phyloP scores from a whole-genome alignment of 2,888 invertebrate species.

The Chaitophorus viminalis region DNA sequence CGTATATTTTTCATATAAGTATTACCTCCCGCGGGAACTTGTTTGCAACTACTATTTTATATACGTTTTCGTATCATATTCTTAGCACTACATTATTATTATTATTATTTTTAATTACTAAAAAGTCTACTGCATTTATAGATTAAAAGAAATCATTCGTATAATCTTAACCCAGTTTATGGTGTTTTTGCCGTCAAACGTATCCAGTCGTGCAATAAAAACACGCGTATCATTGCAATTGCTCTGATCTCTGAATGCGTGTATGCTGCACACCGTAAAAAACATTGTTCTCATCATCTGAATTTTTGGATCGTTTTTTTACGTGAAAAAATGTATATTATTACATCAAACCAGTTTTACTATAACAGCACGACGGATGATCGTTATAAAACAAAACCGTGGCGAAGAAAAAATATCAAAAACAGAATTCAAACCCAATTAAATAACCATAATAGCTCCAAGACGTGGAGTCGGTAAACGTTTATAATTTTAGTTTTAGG shows the following conservation, averaged over 20 bases:
- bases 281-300: neutral
- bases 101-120: constrained; percentile 10
- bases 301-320: constrained; percentile 29
- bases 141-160: neutral
- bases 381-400: constrained; percentile 23
- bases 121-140: neutral
- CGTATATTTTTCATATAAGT: neutral
- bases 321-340: constrained; percentile 24
- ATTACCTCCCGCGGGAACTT: neutral
- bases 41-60: neutral
- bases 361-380: neutral
- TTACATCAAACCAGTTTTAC: constrained; percentile 40
- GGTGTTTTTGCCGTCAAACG: neutral
- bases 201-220: neutral
- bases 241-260: neutral
- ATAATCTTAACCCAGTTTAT: neutral
- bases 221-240: neutral
- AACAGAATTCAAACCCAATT: constrained; percentile 51
- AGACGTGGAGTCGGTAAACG: constrained; percentile 7
- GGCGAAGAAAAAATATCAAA: constrained; percentile 14
- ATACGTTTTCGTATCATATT: neutral
- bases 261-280: neutral
- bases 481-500: constrained; percentile 38
- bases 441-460: constrained; percentile 32
- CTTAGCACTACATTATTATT: neutral